Evolutionary conservation across 1,140 invertebrate species (phyloP), one percentile per base, ranked within the genome.

Genomic region (Temnothorax curvispinosus): DNA sequence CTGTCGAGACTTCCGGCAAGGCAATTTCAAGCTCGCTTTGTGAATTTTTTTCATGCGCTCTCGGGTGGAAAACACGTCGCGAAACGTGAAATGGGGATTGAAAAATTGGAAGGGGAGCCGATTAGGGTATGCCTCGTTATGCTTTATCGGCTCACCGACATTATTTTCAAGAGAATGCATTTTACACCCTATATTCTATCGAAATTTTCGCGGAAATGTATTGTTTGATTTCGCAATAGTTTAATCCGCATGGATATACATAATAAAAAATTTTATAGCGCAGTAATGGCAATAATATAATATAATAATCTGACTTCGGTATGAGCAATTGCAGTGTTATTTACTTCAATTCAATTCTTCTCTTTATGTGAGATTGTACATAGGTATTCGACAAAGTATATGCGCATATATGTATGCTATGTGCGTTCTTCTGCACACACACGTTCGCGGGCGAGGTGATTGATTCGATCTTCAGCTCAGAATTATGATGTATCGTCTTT

Each of bases 101-200:
- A 91, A 91, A 91, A 91, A 91, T 91, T 91, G 90, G 77, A 90
- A 93, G 80, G 88, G 88, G 85, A 80, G 88, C 86, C 86, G 88
- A 84, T 90, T 88, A 87, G 77, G 88, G 67, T 88, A 87, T 80
- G 87, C 85, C 91, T 93, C 90, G 92, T 93, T 93, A 92, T 90
- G 88, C 89, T 93, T 91, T 93, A 92, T 92, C 87, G 78, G 88
- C 67, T 86, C 65, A 65, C 60, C 65, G 52, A 87, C 88, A 91
- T 92, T 91, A 93, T 88, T 77, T 89, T 67, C 77, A 81, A 69
- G 35, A 21, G 77, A 81, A 44, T 21, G 35, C 32, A 32, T 69
- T 56, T 9, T 21, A 13, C 58, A 4, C 15, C 3, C 27, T 35
- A 78, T 54, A 69, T 41, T 15, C 7, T 8, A 27, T 27, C 15